Evolutionary conservation across 2,113 vertebrate genomes (phyloP), one percentile per base, ranked within the genome.

Genomic region (Microtus oregoni): DNA sequence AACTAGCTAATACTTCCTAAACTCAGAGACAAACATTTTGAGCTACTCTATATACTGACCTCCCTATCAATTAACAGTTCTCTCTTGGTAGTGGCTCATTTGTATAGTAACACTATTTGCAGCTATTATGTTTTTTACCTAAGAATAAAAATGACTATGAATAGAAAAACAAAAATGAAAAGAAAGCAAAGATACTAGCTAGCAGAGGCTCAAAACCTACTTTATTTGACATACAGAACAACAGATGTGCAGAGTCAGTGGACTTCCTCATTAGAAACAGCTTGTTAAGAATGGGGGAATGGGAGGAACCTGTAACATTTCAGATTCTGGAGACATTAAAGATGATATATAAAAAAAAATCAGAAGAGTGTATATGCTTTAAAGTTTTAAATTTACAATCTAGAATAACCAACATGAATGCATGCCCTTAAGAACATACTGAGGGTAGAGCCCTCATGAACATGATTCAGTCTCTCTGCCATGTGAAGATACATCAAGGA

Each of bases 371-470:
- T 52, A 90, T 67, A 35, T 22, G 82, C n/a, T n/a, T 96, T 90
- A 47, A 38, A 47, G n/a, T 83, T 86, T 82, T 96, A 65, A 86
- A 63, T 28, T 83, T 38, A 82, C 55, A 50, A 50, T 77, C 91
- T 67, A 95, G 70, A n/a, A 91, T 8, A 85, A 91, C 75, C 28
- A 93, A 91, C 41, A 19, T 83, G 19, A 97, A 94, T 38, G n/a
- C 2, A 86, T 22, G 3, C 79, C 91, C 52, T 91, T 32, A 52
- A 70, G 0, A 89, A 68, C 77, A 70, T 14, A 86, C 2, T 58
- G 52, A 28, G 58, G 26, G 26, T 52, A 12, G n/a, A 67, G 28
- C 17, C 32, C 19, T 86, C 28, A 52, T 77, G n/a, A 35, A 67
- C 4, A 41, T 38, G 47, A 67, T 30, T 44, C 12, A 41, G 24